Base-by-base conservation (phyloP, 2,888 invertebrate genomes). In the Liodrosophila aerea region DNA sequence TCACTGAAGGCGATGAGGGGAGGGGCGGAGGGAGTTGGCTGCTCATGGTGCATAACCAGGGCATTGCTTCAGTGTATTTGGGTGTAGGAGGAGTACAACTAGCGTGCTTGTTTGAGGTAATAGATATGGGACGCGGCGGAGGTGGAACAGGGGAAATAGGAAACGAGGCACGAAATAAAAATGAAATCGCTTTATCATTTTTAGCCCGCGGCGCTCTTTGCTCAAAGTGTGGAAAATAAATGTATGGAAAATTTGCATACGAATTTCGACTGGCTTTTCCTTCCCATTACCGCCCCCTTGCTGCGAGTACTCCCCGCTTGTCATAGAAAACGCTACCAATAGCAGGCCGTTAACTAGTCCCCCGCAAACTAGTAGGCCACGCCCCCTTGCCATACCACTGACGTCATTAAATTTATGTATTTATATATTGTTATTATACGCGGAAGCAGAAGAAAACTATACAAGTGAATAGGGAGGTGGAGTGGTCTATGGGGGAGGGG, bases 191-290 rank as follows among this genome's bases (percentile, higher is more conserved):
- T 86, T 82, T 82, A 82, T 82, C 82, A 82, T 82, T 82, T 86
- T 82, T 86, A 86, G 85, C 86, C 47, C 36, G 71, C 80, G 78
- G 82, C 82, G 59, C 72, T 73, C 75, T 68, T 81, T 86, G 84
- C 61, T 63, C 78, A 80, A 76, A 80, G 77, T 81, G 82, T 86
- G 82, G 78, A 86, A 82, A 82, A 86, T 86, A 85, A 82, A 82
- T 82, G 85, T 71, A 85, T 81, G 69, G 33, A 22, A 85, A 77
- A 82, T 86, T 82, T 82, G 82, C 86, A 82, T 82, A 86, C 77
- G 77, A 85, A 82, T 74, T 82, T 82, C 71, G 64, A 82, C 85
- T 75, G 72, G 85, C 69, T 61, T 54, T 62, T 51, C 36, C 18
- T 5, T n/a, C n/a, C 7, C 27, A 27, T n/a, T 13, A 3, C 50